Base-by-base conservation (phyloP, 2,888 invertebrate species). In the Dioctria linearis region DNA sequence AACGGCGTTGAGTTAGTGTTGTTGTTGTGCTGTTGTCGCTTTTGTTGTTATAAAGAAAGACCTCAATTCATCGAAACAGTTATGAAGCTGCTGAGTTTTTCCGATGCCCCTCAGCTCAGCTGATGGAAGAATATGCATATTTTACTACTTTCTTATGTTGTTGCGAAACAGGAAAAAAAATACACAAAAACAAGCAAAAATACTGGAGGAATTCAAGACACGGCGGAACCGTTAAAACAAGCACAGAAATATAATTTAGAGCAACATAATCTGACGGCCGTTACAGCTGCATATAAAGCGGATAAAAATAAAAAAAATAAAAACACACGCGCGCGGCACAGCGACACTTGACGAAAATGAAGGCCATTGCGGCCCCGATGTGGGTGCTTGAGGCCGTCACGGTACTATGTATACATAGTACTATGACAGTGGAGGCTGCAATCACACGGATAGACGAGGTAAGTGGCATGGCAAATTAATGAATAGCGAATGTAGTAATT, bases 121-220 rank as follows among this genome's bases (percentile, higher is more conserved):
- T 69, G 69, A 49, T 69, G 69, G 51, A 69, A 54, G 11, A 46
- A 46, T 25, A 69, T 49, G 49, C 37, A 49, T 69, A 49, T 69
- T 69, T 69, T 51, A 69, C 69, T 69, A 69, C 69, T 69, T 69
- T 69, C 69, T 67, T 67, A 67, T 39, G 69, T n/a, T 51, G 69
- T 69, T 69, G 69, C 51, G 51, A 51, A 69, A 69, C 69, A 51
- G 25, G 43, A 67, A 9, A 13, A 67, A 43, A 46, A 59, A 11
- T 6, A 63, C 37, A 37, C 3, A 63, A 63, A 59, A 59, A 59
- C 6, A 59, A 11, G n/a, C 4, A 39, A 8, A 25, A 5, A 13
- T 13, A 75, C 39, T 57, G 42, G 59, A 42, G 51, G 63, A 76
- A 76, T 76, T 76, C 76, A 61, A 76, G 46, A 76, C 63, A 63